These are phyloP conservation scores for Enteromius treurensis DNA, from an alignment of 2,797 vertebrate species.

Conservation along the genomic window DNA sequence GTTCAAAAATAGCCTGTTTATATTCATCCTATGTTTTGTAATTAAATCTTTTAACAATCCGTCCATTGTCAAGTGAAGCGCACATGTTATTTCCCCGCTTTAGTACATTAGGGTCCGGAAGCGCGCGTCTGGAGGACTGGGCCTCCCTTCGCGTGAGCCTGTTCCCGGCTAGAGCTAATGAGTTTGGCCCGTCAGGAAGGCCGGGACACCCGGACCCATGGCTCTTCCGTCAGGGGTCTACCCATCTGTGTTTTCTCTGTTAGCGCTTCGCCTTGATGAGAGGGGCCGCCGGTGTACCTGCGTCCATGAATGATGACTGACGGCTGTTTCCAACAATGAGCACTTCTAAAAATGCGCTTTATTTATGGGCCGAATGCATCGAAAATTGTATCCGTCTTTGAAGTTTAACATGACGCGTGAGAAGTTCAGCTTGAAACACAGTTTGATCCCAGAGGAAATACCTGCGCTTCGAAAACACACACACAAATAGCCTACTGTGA, in stretches of 20 bases:
- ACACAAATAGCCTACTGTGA: neutral
- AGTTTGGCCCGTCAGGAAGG: slow-evolving; percentile 57
- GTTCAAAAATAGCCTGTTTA: neutral
- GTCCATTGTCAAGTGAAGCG: slow-evolving; percentile 9
- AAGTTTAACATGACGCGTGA: slow-evolving; percentile 41
- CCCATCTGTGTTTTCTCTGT: slow-evolving; percentile 67
- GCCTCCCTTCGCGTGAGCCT: slow-evolving; percentile 58
- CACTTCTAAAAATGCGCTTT: slow-evolving; percentile 29
- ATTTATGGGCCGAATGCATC: slow-evolving; percentile 45
- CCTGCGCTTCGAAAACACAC: neutral
- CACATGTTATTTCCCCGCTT: slow-evolving; percentile 43
- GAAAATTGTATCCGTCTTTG: slow-evolving; percentile 31
- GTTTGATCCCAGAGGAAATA: slow-evolving; percentile 31
- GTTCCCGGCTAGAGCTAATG: slow-evolving; percentile 59
- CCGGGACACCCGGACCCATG: slow-evolving; percentile 49
- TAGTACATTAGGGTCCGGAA: slow-evolving; percentile 53
- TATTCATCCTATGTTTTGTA: neutral
- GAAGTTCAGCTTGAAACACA: slow-evolving; percentile 17
- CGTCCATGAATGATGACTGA: slow-evolving; percentile 47
- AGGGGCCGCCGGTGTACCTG: slow-evolving; percentile 57
- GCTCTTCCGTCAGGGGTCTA: slow-evolving; percentile 57
- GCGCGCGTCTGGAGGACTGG: slow-evolving; percentile 55
- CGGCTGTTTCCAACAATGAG: slow-evolving; percentile 52
- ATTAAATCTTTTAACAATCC: neutral
- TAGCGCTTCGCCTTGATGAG: slow-evolving; percentile 60